Evolutionary conservation across 2,888 invertebrate genomes (phyloP).

Genomic region (Pterobdella sp.): DNA sequence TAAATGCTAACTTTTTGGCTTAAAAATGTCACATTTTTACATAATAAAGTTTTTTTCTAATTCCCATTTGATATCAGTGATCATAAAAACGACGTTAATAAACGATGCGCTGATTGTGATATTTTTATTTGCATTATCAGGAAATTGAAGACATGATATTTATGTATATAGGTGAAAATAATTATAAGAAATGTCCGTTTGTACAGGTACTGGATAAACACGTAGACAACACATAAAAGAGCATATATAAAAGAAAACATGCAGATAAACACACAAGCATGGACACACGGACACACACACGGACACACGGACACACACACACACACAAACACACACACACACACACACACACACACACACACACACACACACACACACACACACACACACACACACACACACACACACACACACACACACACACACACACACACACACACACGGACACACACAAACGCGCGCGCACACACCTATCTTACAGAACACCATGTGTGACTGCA

Average conservation of each 20-base stretch:
- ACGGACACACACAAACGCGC: slow-evolving; percentile 12
- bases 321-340: slow-evolving; percentile 5
- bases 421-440: slow-evolving; percentile 17
- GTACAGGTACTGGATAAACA: not conserved
- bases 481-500: no score
- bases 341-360: slow-evolving; percentile 10
- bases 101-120: no score
- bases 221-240: not conserved
- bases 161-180: no score
- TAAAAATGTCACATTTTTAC: no score
- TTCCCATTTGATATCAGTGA: no score
- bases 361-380: slow-evolving; percentile 9
- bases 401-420: slow-evolving; percentile 12
- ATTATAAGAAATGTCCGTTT: no score
- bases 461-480: slow-evolving; percentile 3
- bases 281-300: not conserved
- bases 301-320: not conserved
- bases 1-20: no score
- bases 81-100: no score
- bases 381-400: slow-evolving; percentile 12
- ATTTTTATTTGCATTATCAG: no score
- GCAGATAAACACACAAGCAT: not conserved
- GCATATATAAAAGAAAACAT: not conserved
- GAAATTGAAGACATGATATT: no score
- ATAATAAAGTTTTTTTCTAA: no score